Evolutionary conservation across 23 tunicate species (phyloP), one percentile per base, ranked within the genome.

Genomic region (Phallusia fumigata): DNA sequence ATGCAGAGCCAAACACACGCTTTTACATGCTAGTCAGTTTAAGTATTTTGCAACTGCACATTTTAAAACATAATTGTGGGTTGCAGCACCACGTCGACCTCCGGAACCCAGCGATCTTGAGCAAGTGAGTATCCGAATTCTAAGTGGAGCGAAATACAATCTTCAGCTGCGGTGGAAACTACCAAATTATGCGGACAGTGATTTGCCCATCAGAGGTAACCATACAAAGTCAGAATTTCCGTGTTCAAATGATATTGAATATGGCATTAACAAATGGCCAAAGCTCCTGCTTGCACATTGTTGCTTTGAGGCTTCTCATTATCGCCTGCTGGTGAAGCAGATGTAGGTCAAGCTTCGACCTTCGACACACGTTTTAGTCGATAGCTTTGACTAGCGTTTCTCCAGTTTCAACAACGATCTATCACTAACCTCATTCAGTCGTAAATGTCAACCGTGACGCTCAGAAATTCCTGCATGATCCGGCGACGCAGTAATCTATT

Each of bases 201-300:
- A 91, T 53, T 44, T 91, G 65, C 96, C 96, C 0, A 79, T 91
- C 36, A 82, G 87, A 79, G 90, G 90, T 86, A 40, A 40, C 10
- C n/a, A n/a, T n/a, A n/a, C n/a, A n/a, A n/a, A n/a, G n/a, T n/a
- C n/a, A n/a, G n/a, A n/a, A n/a, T n/a, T n/a, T n/a, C n/a, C n/a
- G n/a, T n/a, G n/a, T n/a, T n/a, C n/a, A n/a, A n/a, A n/a, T n/a
- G n/a, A n/a, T n/a, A n/a, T n/a, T n/a, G n/a, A n/a, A n/a, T n/a
- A n/a, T n/a, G n/a, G n/a, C n/a, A 40, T 40, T 40, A 40, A 3
- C 5, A 5, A 40, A 3, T 40, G 8, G 47, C 47, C 47, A 40
- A 40, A 10, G 47, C 47, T 40, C 10, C 8, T 40, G 47, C 10
- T 40, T 40, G 5, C 47, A 40, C 10, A 40, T 40, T 10, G 10